Evolutionary conservation across 2,888 invertebrate species (phyloP).

Genomic region (Pycnomerus fuliginosus): DNA sequence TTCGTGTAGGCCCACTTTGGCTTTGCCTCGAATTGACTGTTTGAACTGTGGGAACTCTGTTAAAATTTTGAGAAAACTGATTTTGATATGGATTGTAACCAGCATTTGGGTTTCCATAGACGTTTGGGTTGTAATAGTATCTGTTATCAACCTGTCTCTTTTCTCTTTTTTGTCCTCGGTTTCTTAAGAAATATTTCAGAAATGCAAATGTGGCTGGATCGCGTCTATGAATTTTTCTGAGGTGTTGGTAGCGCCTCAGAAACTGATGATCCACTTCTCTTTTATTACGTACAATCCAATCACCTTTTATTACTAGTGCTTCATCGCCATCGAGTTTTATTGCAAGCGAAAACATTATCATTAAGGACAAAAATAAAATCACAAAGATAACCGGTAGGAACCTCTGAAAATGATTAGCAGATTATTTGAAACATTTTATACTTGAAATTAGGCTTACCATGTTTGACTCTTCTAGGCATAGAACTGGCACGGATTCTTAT

Average conservation of each 20-base stretch:
- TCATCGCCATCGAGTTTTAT: not conserved
- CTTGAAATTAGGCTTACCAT: not conserved
- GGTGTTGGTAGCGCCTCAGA: slow-evolving; percentile 7
- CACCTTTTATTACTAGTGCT: too few species aligned
- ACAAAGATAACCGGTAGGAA: too few species aligned
- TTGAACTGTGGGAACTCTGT: too few species aligned
- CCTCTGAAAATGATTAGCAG: too few species aligned
- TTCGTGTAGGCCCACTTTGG: too few species aligned
- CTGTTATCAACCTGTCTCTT: slow-evolving; percentile 8
- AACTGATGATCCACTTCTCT: slow-evolving; percentile 7
- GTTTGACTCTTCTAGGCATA: not conserved
- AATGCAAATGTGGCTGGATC: slow-evolving; percentile 10
- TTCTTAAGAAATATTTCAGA: slow-evolving; percentile 13
- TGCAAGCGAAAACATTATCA: not conserved
- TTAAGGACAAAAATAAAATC: not conserved
- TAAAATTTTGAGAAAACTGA: too few species aligned
- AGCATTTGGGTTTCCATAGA: too few species aligned
- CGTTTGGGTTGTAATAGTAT: too few species aligned
- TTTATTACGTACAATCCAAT: too few species aligned
- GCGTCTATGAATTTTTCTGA: slow-evolving; percentile 2
- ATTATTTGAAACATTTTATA: not conserved
- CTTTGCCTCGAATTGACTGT: too few species aligned
- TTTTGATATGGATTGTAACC: too few species aligned
- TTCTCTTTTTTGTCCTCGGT: slow-evolving; percentile 10
- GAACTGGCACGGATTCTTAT: too few species aligned